Evolutionary conservation across 2,113 vertebrate species (phyloP).

Genomic region (Lucifuga dentata): DNA sequence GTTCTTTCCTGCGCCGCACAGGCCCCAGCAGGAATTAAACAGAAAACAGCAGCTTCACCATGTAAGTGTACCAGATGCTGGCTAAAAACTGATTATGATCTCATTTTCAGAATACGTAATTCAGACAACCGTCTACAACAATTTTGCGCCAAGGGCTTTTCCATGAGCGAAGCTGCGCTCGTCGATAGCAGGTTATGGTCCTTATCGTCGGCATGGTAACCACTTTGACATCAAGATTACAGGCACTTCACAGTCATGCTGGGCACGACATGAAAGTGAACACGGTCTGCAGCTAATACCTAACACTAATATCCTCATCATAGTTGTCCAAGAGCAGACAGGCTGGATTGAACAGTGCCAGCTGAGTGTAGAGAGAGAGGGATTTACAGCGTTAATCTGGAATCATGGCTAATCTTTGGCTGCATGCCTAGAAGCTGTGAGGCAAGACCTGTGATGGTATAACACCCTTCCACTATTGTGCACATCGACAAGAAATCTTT

Average conservation of each 20-base stretch:
- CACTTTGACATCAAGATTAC: conserved; percentile 55
- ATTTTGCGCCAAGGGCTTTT: conserved; percentile 21
- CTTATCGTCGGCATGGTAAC: conserved; percentile 59
- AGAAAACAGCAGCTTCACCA: conserved; percentile 13
- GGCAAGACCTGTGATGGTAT: conserved; percentile 21
- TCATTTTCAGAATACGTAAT: conserved; percentile 2
- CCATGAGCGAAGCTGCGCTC: too few relatives aligned
- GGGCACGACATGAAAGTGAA: conserved; percentile 62
- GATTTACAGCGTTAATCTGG: conserved; percentile 72
- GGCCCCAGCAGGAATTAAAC: conserved; percentile 38
- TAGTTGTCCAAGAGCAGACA: conserved; percentile 53
- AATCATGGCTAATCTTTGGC: conserved; percentile 72
- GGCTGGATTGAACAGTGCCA: conserved; percentile 35
- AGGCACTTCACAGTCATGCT: conserved; percentile 11
- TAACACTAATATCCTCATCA: conserved; percentile 59
- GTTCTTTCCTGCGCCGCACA: conserved; percentile 38
- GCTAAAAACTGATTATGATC: conserved; percentile 34
- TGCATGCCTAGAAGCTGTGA: conserved; percentile 37
- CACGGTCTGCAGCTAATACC: conserved; percentile 59
- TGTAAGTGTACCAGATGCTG: conserved; percentile 62
- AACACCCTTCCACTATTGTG: background rate
- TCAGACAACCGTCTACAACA: conserved; percentile 17
- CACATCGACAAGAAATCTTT: conserved; percentile 18
- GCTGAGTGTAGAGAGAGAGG: conserved; percentile 47
- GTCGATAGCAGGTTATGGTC: conserved; percentile 22